These are phyloP conservation scores for Holacanthella duospinosa DNA, from an alignment of 2,888 invertebrate species.

Conservation along the genomic window DNA sequence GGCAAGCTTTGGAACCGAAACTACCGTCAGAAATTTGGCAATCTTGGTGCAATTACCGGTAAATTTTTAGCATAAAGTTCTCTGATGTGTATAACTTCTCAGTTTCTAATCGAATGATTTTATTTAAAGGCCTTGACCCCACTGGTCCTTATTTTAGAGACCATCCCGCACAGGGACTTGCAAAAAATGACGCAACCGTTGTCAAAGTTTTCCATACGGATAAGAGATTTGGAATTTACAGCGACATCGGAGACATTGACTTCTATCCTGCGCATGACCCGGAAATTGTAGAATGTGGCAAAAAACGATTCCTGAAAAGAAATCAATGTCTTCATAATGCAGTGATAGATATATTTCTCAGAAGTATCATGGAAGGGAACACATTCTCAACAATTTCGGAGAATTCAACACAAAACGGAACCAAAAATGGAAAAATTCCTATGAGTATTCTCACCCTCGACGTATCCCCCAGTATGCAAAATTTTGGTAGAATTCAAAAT, in stretches of 20 bases:
- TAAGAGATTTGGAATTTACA: neutral
- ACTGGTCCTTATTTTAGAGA: neutral
- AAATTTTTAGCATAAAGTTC: neutral
- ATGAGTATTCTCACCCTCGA: neutral
- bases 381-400: neutral
- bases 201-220: neutral
- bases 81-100: neutral
- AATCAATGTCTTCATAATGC: neutral
- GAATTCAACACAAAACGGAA: neutral
- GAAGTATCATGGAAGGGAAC: neutral
- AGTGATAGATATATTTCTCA: neutral
- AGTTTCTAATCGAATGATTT: neutral
- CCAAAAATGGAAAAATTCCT: neutral
- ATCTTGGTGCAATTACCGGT: no score
- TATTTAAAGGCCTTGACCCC: neutral
- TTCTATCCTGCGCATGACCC: neutral
- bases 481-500: neutral
- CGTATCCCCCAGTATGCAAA: conserved; percentile 1
- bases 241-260: neutral
- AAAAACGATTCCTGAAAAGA: neutral
- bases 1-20: neutral
- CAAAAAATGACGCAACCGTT: neutral
- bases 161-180: neutral
- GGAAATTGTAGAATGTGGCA: neutral
- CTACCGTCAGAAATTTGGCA: neutral